Percentiles rank a stretch among this genome's conserved stretches.
phyloP scores from a whole-genome alignment of 1,140 invertebrate species.

The Diorhabda carinulata region DNA sequence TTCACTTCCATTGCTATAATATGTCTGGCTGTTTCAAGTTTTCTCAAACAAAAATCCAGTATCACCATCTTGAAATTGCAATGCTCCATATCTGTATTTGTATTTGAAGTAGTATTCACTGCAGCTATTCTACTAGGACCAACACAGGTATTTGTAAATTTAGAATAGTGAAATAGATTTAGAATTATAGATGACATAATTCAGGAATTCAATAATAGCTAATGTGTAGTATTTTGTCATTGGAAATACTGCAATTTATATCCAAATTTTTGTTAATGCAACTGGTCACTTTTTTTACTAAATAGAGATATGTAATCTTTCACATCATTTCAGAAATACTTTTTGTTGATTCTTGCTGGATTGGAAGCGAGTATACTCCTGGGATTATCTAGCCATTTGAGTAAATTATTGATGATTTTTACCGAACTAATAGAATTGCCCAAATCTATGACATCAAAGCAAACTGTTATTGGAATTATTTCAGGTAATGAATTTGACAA shows the following conservation, averaged over 20 bases:
- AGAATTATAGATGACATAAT: too few relatives aligned
- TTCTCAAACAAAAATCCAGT: slow-evolving; percentile 27
- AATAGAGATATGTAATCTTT: too few relatives aligned
- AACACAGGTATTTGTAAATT: slow-evolving; percentile 26
- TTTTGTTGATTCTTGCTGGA: slow-evolving; percentile 41
- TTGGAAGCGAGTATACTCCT: slow-evolving; percentile 54
- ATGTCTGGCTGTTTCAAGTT: slow-evolving; percentile 26
- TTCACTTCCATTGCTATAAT: slow-evolving; percentile 26
- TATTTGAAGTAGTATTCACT: slow-evolving; percentile 28
- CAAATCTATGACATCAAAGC: slow-evolving; percentile 51
- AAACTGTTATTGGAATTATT: slow-evolving; percentile 56
- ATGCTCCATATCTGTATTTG: slow-evolving; percentile 32
- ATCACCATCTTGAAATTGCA: slow-evolving; percentile 31
- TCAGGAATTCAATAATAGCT: too few relatives aligned
- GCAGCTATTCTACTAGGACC: slow-evolving; percentile 27
- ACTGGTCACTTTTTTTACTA: too few relatives aligned
- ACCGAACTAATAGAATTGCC: slow-evolving; percentile 53
- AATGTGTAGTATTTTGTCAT: too few relatives aligned
- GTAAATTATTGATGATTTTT: slow-evolving; percentile 56
- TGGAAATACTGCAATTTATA: too few relatives aligned
- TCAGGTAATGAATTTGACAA: slow-evolving; percentile 47
- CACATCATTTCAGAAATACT: slow-evolving; percentile 26
- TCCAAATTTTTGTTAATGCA: too few relatives aligned
- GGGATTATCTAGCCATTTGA: slow-evolving; percentile 56
- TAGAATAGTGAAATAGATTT: not conserved